These are phyloP conservation scores for Pteronura brasiliensis DNA, from an alignment of 2,113 vertebrate species.

Conservation along the genomic window DNA sequence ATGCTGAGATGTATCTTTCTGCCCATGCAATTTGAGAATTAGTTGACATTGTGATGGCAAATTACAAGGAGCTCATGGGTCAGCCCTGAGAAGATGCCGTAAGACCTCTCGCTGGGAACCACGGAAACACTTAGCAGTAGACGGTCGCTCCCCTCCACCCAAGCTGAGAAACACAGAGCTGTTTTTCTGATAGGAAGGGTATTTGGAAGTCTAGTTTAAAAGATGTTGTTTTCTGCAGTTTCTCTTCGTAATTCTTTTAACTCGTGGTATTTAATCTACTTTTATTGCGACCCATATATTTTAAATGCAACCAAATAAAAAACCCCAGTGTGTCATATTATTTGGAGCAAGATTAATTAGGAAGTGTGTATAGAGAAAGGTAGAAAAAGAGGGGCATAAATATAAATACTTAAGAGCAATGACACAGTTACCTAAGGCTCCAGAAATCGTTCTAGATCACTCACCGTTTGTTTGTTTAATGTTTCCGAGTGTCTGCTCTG, in stretches of 20 bases:
- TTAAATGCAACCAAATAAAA: conserved; percentile 42
- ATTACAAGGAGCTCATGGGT: neutral
- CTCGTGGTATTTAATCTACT: conserved; percentile 45
- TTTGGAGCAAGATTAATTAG: conserved; percentile 51
- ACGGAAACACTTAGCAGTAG: neutral
- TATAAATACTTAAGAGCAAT: neutral
- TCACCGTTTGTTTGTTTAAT: conserved; percentile 23
- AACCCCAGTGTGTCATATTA: neutral
- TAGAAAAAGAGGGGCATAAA: neutral
- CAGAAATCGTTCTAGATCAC: neutral
- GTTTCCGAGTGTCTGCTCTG: conserved; percentile 36
- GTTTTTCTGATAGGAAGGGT: neutral
- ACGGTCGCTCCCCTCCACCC: neutral
- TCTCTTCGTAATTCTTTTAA: conserved; percentile 28
- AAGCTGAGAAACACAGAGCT: neutral
- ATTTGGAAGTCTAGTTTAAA: conserved; percentile 16
- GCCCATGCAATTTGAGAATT: neutral
- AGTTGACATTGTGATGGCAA: neutral
- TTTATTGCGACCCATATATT: conserved; percentile 54
- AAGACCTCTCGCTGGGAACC: neutral
- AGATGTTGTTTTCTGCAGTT: conserved; percentile 16
- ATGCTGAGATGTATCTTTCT: neutral
- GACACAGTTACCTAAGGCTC: neutral
- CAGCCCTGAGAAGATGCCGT: neutral
- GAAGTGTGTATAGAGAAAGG: neutral